These are phyloP conservation scores for Hirtodrosophila histrioides DNA, from an alignment of 2,888 invertebrate genomes.

Conservation along the genomic window DNA sequence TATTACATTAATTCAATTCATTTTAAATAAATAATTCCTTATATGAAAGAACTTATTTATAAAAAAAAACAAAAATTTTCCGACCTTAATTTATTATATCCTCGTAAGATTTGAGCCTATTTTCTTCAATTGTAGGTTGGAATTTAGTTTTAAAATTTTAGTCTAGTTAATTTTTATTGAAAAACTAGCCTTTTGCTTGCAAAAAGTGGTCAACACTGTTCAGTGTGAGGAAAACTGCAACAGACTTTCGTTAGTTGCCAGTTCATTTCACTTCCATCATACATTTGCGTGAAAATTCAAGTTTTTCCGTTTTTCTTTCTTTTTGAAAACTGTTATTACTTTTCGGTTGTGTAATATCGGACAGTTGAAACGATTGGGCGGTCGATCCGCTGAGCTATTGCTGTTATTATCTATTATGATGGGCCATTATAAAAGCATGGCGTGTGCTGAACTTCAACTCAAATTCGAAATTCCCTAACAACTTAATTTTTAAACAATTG, in stretches of 20 bases:
- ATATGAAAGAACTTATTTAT: no score
- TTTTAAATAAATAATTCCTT: no score
- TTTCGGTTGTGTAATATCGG: slow-evolving; percentile 52
- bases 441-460: slow-evolving; percentile 9
- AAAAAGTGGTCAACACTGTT: slow-evolving; percentile 23
- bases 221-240: slow-evolving; percentile 50
- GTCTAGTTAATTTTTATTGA: no score
- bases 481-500: slow-evolving; percentile 1
- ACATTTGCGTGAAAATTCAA: slow-evolving; percentile 68
- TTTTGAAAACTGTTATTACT: slow-evolving; percentile 37
- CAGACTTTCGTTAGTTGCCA: slow-evolving; percentile 47
- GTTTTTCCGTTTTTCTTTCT: slow-evolving; percentile 42
- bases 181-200: no score
- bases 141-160: no score
- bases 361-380: slow-evolving; percentile 44
- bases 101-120: no score
- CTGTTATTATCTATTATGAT: slow-evolving; percentile 36
- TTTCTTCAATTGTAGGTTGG: no score
- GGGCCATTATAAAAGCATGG: slow-evolving; percentile 21
- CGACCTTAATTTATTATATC: no score
- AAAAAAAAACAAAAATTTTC: no score
- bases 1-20: no score
- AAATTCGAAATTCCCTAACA: not conserved
- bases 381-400: slow-evolving; percentile 18
- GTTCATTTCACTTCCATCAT: slow-evolving; percentile 58